A percentile compares a stretch with the other conserved stretches of the same genome.
Conservation (phyloP, 2,113 vertebrate species). For the Corydoras sp. region DNA sequence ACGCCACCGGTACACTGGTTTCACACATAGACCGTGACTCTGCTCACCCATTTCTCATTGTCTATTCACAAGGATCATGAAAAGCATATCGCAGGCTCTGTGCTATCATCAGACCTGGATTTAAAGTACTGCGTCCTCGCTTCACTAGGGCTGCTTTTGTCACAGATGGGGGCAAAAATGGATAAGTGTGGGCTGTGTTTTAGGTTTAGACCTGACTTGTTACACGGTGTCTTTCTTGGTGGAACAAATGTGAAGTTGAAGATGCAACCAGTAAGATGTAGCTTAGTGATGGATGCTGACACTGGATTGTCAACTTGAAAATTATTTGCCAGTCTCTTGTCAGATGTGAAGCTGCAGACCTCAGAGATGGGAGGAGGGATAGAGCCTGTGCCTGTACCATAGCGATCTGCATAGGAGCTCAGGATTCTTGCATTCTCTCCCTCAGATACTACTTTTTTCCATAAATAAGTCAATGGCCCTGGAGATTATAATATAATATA, state of each 20-base stretch:
- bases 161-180: slow-evolving; percentile 12
- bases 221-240: slow-evolving; percentile 39
- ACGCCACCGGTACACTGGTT: slow-evolving; percentile 37
- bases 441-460: too few relatives aligned
- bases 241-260: slow-evolving; percentile 30
- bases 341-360: slow-evolving; percentile 39
- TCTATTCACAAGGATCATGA: slow-evolving; percentile 42
- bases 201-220: slow-evolving; percentile 34
- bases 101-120: slow-evolving; percentile 34
- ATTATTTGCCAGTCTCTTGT: slow-evolving; percentile 42
- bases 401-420: not conserved
- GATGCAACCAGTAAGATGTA: slow-evolving; percentile 37
- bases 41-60: slow-evolving; percentile 35
- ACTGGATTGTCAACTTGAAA: slow-evolving; percentile 44
- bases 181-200: slow-evolving; percentile 1
- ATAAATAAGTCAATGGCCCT: too few relatives aligned
- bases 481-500: too few relatives aligned
- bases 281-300: slow-evolving; percentile 38
- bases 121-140: slow-evolving; percentile 40
- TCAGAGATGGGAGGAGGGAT: slow-evolving; percentile 12
- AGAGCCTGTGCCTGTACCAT: slow-evolving; percentile 15
- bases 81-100: slow-evolving; percentile 40
- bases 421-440: not conserved
- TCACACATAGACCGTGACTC: not conserved
- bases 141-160: slow-evolving; percentile 35